phyloP scores from a whole-genome alignment of 2,888 invertebrate species.

The Dryocosmus kuriphilus region DNA sequence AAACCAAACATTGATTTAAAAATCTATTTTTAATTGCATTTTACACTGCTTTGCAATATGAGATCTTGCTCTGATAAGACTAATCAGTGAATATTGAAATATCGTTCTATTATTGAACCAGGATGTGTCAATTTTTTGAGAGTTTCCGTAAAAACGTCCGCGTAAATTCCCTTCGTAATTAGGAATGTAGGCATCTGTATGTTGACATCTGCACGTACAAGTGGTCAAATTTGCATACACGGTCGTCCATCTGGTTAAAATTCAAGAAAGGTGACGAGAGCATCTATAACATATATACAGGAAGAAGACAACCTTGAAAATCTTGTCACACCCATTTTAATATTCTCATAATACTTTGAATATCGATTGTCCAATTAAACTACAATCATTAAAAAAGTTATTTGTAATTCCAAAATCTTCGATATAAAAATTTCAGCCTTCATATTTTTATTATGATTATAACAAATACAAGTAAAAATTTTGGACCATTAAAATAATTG shows the following conservation, averaged over 20 bases:
- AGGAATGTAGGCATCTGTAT: neutral
- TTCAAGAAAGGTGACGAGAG: neutral
- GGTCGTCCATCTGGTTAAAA: neutral
- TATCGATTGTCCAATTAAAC: neutral
- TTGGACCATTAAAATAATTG: no score
- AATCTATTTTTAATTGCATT: neutral
- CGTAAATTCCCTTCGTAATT: neutral
- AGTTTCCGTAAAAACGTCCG: neutral
- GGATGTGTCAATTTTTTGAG: neutral
- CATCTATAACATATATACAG: neutral
- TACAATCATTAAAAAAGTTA: neutral
- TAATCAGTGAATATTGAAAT: neutral
- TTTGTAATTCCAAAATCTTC: neutral
- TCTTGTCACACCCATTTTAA: neutral
- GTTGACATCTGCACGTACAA: neutral
- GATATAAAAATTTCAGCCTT: no score
- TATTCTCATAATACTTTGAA: neutral
- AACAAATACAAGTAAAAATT: no score
- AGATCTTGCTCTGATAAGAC: neutral
- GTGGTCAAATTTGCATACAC: neutral
- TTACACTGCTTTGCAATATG: neutral
- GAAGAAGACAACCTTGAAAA: neutral
- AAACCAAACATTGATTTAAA: neutral
- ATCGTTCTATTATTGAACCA: neutral
- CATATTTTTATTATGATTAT: no score